A percentile compares a stretch with the other conserved stretches of the same genome.
phyloP scores from a whole-genome alignment of 2,888 invertebrate species.

The Dryobotodes eremita region DNA sequence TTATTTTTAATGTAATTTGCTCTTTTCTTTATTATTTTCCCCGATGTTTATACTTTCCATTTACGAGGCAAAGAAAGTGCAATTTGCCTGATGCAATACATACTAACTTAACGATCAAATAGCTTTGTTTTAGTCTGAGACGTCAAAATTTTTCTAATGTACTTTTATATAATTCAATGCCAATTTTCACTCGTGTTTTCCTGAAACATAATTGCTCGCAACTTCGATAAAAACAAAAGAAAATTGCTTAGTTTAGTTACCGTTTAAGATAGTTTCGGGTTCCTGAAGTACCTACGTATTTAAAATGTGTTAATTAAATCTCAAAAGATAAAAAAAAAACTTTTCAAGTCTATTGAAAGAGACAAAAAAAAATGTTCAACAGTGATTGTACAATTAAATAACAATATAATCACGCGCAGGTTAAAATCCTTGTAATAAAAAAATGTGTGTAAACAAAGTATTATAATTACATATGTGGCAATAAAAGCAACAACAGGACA shows the following conservation, averaged over 20 bases:
- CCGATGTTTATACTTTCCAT: conserved; percentile 18
- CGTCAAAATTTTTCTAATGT: background rate
- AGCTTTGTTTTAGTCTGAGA: background rate
- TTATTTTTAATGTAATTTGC: background rate
- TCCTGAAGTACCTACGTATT: background rate
- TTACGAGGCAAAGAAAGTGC: conserved; percentile 36
- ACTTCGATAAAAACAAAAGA: background rate
- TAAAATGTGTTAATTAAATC: background rate
- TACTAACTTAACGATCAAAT: background rate
- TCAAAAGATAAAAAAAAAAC: background rate
- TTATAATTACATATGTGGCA: conserved; percentile 16
- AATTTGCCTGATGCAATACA: conserved; percentile 28
- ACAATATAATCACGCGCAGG: conserved; percentile 3
- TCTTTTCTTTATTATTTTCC: background rate
- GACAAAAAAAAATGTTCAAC: background rate
- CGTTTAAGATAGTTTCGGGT: no score
- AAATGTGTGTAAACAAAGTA: conserved; percentile 25
- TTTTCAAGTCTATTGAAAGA: background rate
- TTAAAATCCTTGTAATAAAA: conserved; percentile 19
- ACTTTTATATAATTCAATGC: background rate
- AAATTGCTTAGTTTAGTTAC: background rate
- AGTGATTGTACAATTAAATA: background rate
- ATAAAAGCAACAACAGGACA: conserved; percentile 21
- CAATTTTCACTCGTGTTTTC: background rate
- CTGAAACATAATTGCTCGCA: background rate